A percentile compares a stretch with the other conserved stretches of the same genome.
Evolutionary conservation across 2,113 vertebrate species (phyloP).

Genomic region (Pterocles burchelli): DNA sequence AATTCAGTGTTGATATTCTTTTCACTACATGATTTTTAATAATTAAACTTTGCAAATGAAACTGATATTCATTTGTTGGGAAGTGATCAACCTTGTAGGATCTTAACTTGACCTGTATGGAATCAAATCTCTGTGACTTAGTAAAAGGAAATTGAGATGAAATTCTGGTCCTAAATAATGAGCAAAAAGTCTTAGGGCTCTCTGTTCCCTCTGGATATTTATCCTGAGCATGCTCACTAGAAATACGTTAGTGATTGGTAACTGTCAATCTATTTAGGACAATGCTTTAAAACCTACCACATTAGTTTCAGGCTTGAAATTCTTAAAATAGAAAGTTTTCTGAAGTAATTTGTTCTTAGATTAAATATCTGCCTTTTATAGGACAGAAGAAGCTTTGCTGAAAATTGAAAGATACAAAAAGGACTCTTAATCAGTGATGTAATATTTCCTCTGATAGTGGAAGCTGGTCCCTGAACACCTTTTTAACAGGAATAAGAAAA

Average conservation of each 20-base stretch:
- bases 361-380: not conserved
- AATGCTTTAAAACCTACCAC: not conserved
- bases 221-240: not conserved
- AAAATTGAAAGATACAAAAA: not conserved
- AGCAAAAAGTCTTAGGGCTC: not conserved
- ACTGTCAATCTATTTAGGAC: not conserved
- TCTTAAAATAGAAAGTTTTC: not conserved
- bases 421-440: not conserved
- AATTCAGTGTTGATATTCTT: not conserved
- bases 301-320: not conserved
- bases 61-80: not conserved
- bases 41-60: not conserved
- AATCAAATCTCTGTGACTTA: not conserved
- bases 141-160: not conserved
- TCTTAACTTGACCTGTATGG: not conserved
- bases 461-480: not conserved
- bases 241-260: not conserved
- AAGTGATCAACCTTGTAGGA: not conserved
- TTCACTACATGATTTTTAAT: not conserved
- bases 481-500: not conserved
- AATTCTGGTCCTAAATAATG: not conserved
- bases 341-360: not conserved
- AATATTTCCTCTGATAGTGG: not conserved
- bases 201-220: not conserved
- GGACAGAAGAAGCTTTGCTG: not conserved